Evolutionary conservation across 1,140 invertebrate species (phyloP).

Genomic region (Pachypeltis micranthus): DNA sequence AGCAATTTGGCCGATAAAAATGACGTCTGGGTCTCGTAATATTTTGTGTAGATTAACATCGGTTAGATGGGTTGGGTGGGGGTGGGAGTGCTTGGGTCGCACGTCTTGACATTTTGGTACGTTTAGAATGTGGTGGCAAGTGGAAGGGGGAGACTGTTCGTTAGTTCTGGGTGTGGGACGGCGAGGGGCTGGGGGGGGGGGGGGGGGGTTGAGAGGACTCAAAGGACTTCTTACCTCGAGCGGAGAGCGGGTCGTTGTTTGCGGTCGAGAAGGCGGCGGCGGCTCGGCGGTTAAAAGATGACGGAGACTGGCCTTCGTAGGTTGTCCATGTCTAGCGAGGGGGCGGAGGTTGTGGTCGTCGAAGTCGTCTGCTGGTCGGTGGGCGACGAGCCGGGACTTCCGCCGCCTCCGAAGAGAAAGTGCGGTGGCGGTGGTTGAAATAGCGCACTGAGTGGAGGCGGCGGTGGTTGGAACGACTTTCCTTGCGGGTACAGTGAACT

Average conservation of each 20-base stretch:
- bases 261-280: background rate
- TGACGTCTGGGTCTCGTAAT: background rate
- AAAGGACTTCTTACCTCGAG: slow-evolving; percentile 3
- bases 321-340: slow-evolving; percentile 25
- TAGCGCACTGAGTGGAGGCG: slow-evolving; percentile 16
- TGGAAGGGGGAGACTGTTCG: background rate
- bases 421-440: slow-evolving; percentile 26
- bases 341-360: slow-evolving; percentile 11
- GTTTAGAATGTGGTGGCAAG: background rate
- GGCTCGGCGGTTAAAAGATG: slow-evolving; percentile 26
- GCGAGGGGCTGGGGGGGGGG: no score
- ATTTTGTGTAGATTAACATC: background rate
- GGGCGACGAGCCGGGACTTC: slow-evolving; percentile 24
- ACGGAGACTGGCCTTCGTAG: slow-evolving; percentile 29
- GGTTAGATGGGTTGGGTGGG: background rate
- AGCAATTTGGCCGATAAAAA: background rate
- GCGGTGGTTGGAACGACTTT: slow-evolving; percentile 20
- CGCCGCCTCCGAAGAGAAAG: slow-evolving; percentile 23
- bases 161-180: no score
- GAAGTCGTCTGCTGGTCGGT: slow-evolving; percentile 7
- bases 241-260: background rate
- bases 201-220: no score
- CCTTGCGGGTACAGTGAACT: slow-evolving; percentile 41
- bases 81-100: background rate
- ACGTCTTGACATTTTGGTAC: background rate